Evolutionary conservation across 1,140 invertebrate genomes (phyloP).

Genomic region (Leptopilina clavipes): DNA sequence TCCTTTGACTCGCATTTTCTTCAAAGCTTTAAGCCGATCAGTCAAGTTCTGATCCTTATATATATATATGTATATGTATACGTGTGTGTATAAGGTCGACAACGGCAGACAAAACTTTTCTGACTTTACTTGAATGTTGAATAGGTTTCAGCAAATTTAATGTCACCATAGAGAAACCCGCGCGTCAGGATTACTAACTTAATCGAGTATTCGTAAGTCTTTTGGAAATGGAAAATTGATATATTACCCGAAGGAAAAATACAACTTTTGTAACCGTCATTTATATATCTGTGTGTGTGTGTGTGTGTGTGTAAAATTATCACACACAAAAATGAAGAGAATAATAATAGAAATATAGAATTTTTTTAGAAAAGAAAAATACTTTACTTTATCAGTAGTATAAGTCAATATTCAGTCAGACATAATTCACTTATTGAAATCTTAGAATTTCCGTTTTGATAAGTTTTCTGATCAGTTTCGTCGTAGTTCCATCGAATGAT

Average conservation of each 20-base stretch:
- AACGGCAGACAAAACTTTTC: constrained; percentile 8
- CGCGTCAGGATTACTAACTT: constrained; percentile 3
- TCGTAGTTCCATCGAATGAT: too few relatives aligned
- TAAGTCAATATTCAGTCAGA: too few relatives aligned
- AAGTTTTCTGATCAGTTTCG: too few relatives aligned
- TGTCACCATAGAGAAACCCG: not conserved
- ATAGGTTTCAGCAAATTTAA: constrained; percentile 22
- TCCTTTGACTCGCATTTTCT: not conserved
- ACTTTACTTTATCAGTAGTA: too few relatives aligned
- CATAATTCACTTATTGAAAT: too few relatives aligned
- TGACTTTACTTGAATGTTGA: not conserved
- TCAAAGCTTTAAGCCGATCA: constrained; percentile 15
- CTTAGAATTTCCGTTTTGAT: too few relatives aligned
- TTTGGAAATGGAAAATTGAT: not conserved
- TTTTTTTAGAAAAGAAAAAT: too few relatives aligned
- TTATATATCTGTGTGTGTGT: too few relatives aligned
- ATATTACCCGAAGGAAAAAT: not conserved
- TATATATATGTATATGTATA: too few relatives aligned
- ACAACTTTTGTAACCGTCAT: not conserved
- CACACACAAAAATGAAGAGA: too few relatives aligned
- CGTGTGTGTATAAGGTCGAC: not conserved
- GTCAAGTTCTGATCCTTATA: not conserved
- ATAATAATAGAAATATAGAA: too few relatives aligned
- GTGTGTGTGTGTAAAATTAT: too few relatives aligned
- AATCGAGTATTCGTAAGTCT: constrained; percentile 1